Conservation (phyloP, 2,888 invertebrate genomes). For the Drosophila subsilvestris region DNA sequence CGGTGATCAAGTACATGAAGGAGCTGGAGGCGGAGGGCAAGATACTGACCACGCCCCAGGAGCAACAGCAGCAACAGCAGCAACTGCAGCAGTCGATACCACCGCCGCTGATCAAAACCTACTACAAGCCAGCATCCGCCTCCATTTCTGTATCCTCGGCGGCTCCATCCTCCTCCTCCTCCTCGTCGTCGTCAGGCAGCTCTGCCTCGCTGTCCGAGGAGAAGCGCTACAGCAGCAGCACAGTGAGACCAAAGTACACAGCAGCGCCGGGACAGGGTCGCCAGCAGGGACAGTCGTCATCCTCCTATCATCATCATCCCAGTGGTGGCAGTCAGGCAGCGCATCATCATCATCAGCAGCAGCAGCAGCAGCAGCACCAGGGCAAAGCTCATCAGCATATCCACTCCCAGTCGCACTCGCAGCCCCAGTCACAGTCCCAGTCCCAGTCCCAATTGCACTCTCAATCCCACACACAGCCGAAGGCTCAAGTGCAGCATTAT, state of each 20-base stretch:
- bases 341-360: slow-evolving; percentile 40
- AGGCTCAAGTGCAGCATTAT: slow-evolving; percentile 54
- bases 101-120: slow-evolving; percentile 66
- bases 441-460: not conserved
- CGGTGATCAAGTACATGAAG: slow-evolving; percentile 84
- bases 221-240: slow-evolving; percentile 74
- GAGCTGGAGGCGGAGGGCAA: slow-evolving; percentile 83
- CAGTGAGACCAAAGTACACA: slow-evolving; percentile 80
- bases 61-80: slow-evolving; percentile 52
- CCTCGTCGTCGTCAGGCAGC: slow-evolving; percentile 5
- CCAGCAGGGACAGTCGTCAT: slow-evolving; percentile 18
- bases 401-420: not conserved
- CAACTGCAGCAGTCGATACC: slow-evolving; percentile 42
- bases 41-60: slow-evolving; percentile 75
- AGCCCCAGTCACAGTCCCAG: not conserved
- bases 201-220: slow-evolving; percentile 56
- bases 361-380: slow-evolving; percentile 42
- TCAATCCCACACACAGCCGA: not conserved
- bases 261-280: slow-evolving; percentile 13
- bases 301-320: slow-evolving; percentile 25
- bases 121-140: slow-evolving; percentile 71
- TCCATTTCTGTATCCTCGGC: slow-evolving; percentile 49
- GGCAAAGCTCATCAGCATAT: slow-evolving; percentile 11
- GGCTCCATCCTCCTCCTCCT: slow-evolving; percentile 9
- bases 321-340: not conserved